phyloP scores from a whole-genome alignment of 2,888 invertebrate species.

The Andrena marginata region DNA sequence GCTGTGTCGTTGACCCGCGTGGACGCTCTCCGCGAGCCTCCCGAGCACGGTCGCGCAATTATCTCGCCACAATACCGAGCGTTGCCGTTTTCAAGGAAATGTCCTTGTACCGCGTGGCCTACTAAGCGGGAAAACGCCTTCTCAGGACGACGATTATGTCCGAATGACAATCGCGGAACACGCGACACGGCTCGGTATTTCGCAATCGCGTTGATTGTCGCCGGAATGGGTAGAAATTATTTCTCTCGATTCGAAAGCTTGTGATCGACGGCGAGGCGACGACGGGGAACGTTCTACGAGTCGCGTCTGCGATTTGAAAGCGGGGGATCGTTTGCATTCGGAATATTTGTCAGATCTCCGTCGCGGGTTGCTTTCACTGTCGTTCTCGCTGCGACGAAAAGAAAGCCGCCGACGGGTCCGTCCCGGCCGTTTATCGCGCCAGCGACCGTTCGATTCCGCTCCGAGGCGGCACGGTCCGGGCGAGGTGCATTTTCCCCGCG shows the following conservation, averaged over 20 bases:
- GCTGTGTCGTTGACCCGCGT: conserved; percentile 6
- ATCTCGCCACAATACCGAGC: conserved; percentile 11
- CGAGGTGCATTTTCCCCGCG: neutral
- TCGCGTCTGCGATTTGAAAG: conserved; percentile 11
- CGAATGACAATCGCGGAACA: conserved; percentile 2
- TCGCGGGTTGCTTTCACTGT: conserved; percentile 43
- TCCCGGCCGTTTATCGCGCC: neutral
- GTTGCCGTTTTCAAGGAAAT: conserved; percentile 24
- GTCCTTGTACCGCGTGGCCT: conserved; percentile 23
- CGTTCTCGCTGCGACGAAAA: conserved; percentile 40
- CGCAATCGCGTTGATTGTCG: conserved; percentile 17
- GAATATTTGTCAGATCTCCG: conserved; percentile 3
- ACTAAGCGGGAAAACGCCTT: conserved; percentile 30
- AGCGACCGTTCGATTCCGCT: too few species aligned
- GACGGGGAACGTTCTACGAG: neutral
- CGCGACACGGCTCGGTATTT: conserved; percentile 31
- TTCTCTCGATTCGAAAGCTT: too few species aligned
- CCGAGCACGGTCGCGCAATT: conserved; percentile 7
- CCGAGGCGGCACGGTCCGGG: too few species aligned
- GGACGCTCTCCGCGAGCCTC: conserved; percentile 24
- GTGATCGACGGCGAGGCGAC: too few species aligned
- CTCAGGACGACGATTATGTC: conserved; percentile 2
- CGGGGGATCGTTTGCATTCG: neutral
- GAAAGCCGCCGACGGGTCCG: conserved; percentile 24
- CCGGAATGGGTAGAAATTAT: neutral